Evolutionary conservation across 1,140 invertebrate species (phyloP).

Genomic region (Bombus huntii): DNA sequence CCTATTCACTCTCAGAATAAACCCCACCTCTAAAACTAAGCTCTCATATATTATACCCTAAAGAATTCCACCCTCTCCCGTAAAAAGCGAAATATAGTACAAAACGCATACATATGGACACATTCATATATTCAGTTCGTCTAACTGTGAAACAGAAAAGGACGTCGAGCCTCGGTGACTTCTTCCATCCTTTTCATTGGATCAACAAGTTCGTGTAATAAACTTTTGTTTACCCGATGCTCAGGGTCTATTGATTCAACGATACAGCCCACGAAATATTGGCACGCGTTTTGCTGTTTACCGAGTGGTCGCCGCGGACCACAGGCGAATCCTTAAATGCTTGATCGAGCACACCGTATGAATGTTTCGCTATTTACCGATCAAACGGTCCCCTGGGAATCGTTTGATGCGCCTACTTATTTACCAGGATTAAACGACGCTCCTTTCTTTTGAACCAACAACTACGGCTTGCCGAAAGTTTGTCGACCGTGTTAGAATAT

Average conservation of each 20-base stretch:
- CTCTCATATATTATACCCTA: not conserved
- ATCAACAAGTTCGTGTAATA: slow-evolving; percentile 48
- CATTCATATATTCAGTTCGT: not conserved
- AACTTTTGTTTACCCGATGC: slow-evolving; percentile 33
- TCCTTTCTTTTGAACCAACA: not conserved
- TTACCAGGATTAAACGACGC: not conserved
- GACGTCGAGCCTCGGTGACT: not conserved
- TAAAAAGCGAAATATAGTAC: not conserved
- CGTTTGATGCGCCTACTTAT: not conserved
- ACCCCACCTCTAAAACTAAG: not conserved
- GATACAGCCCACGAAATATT: slow-evolving; percentile 7
- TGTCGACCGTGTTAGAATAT: no score
- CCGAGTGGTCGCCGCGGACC: not conserved
- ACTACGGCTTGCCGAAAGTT: not conserved
- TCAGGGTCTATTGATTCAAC: slow-evolving; percentile 12
- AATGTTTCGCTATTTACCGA: slow-evolving; percentile 14
- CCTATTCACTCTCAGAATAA: not conserved
- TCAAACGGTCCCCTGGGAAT: not conserved
- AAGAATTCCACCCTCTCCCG: not conserved
- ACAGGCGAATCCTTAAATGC: slow-evolving; percentile 13
- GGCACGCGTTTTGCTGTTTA: slow-evolving; percentile 16
- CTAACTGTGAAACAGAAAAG: not conserved
- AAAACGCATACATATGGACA: not conserved
- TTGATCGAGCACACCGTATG: not conserved
- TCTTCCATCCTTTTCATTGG: not conserved